Evolutionary conservation across 2,797 vertebrate species (phyloP).

Genomic region (Cuculus canorus): DNA sequence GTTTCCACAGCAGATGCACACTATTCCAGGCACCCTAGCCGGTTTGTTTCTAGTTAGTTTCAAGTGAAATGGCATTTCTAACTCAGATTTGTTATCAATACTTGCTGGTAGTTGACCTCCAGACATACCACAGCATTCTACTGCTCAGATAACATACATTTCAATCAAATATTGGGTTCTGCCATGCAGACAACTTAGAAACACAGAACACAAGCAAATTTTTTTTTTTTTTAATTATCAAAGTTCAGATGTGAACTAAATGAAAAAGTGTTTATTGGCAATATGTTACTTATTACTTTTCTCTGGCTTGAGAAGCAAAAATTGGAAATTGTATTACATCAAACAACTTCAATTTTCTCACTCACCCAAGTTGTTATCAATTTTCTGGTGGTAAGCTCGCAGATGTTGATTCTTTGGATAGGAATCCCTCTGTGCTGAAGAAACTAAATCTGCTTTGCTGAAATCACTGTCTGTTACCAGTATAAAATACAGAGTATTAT

Average conservation of each 20-base stretch:
- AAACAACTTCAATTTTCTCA: neutral
- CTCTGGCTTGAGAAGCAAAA: neutral
- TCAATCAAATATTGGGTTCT: neutral
- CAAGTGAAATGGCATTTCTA: neutral
- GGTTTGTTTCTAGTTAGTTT: neutral
- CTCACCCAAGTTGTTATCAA: constrained; percentile 93
- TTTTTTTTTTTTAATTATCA: neutral
- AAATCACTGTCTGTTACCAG: constrained; percentile 78
- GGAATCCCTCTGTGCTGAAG: constrained; percentile 76
- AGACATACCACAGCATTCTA: neutral
- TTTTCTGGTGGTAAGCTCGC: constrained; percentile 86
- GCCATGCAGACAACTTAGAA: neutral
- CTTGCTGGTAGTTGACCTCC: neutral
- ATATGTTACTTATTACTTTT: neutral
- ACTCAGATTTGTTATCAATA: neutral
- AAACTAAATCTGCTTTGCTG: constrained; percentile 41
- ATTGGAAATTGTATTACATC: neutral
- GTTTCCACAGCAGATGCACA: neutral
- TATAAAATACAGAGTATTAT: neutral
- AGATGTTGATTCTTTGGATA: constrained; percentile 86
- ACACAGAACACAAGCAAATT: neutral
- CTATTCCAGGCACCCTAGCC: neutral
- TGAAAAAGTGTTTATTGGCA: neutral
- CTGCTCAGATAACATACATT: neutral
- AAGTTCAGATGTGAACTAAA: neutral